phyloP scores from a whole-genome alignment of 2,888 invertebrate genomes.

The Anoplius nigerrimus region DNA sequence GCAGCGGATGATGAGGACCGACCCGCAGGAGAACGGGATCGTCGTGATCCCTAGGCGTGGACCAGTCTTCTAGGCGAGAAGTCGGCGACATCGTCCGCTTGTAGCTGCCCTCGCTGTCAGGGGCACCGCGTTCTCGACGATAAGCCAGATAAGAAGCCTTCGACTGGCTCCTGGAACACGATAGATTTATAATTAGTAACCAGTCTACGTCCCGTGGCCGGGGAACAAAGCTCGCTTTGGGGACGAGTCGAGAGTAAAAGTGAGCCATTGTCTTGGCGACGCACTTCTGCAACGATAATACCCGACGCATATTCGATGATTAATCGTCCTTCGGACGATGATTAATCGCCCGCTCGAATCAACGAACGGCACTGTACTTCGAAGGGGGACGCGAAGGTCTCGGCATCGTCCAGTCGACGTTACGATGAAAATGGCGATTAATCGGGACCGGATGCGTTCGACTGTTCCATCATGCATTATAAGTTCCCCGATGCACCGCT shows the following conservation, averaged over 20 bases:
- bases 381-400: constrained; percentile 7
- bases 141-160: constrained; percentile 87
- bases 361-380: constrained; percentile 6
- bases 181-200: constrained; percentile 9
- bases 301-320: constrained; percentile 41
- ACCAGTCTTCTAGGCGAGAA: constrained; percentile 70
- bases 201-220: constrained; percentile 19
- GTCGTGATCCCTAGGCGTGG: constrained; percentile 62
- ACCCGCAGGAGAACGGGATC: constrained; percentile 71
- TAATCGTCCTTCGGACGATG: constrained; percentile 40
- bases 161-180: constrained; percentile 82
- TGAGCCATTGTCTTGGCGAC: constrained; percentile 33
- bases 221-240: constrained; percentile 35
- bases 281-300: constrained; percentile 29
- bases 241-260: constrained; percentile 35
- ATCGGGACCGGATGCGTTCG: constrained; percentile 42
- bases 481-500: constrained; percentile 23
- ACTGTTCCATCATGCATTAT: constrained; percentile 33
- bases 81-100: constrained; percentile 84
- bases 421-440: constrained; percentile 27
- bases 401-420: constrained; percentile 7
- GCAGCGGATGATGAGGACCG: constrained; percentile 63
- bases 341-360: constrained; percentile 39
- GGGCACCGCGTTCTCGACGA: constrained; percentile 82
- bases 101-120: constrained; percentile 85